phyloP scores from a whole-genome alignment of 2,113 vertebrate genomes.

The Columba janthina region DNA sequence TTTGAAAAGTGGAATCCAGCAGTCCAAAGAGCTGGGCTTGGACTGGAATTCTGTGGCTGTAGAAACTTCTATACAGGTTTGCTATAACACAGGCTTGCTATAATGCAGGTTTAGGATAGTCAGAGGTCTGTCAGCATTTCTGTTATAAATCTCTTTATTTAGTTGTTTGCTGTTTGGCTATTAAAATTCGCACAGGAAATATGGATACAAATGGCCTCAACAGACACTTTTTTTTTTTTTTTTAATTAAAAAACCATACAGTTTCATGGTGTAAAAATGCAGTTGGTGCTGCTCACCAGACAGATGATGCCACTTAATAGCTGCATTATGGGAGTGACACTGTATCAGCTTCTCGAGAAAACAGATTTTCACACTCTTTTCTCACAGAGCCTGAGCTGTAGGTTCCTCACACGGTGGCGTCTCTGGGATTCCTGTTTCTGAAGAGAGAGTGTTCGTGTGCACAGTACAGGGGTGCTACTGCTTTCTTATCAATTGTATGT shows the following conservation, averaged over 20 bases:
- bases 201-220: not conserved
- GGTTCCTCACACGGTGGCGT: not conserved
- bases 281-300: not conserved
- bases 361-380: not conserved
- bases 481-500: not conserved
- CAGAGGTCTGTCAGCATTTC: not conserved
- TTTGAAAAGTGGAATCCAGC: not conserved
- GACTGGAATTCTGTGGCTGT: not conserved
- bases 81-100: not conserved
- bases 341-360: not conserved
- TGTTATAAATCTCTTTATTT: not conserved
- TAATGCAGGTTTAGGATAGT: not conserved
- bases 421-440: not conserved
- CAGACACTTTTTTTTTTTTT: not conserved
- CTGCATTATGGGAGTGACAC: not conserved
- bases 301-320: not conserved
- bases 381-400: not conserved
- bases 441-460: not conserved
- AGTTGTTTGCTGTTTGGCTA: not conserved
- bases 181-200: not conserved
- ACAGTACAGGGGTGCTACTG: not conserved
- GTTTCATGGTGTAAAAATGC: not conserved
- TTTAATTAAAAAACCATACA: not conserved
- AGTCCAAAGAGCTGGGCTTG: not conserved
- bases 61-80: not conserved